A percentile compares a stretch with the other conserved stretches of the same genome.
Evolutionary conservation across 2,888 invertebrate species (phyloP).

Genomic region (Andricus curvator): DNA sequence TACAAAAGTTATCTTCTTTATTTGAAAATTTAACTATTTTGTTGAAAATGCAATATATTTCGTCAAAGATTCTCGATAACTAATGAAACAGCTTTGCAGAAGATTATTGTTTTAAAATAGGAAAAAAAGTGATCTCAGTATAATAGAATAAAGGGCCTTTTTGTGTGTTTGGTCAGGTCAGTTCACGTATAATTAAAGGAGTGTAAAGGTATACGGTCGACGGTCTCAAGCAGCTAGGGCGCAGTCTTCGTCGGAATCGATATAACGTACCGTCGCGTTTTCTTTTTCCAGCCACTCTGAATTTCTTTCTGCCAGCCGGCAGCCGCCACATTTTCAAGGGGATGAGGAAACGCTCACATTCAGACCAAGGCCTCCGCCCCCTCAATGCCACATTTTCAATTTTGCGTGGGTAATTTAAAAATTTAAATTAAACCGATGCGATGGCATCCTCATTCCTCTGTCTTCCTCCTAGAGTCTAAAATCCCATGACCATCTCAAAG

Average conservation of each 20-base stretch:
- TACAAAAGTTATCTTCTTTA: too few relatives aligned
- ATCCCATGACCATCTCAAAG: constrained; percentile 21
- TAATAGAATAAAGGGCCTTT: not conserved
- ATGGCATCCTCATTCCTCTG: not conserved
- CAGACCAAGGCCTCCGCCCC: constrained; percentile 7
- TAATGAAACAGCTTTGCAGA: not conserved
- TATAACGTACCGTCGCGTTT: constrained; percentile 22
- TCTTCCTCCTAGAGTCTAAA: not conserved
- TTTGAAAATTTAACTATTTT: too few relatives aligned
- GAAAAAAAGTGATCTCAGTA: not conserved
- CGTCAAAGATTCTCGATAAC: not conserved
- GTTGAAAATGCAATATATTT: too few relatives aligned
- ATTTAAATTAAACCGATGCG: constrained; percentile 11
- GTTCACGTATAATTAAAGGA: not conserved
- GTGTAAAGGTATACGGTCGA: not conserved
- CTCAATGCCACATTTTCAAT: constrained; percentile 9
- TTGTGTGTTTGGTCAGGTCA: constrained; percentile 2
- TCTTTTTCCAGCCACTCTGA: constrained; percentile 5
- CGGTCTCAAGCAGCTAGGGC: constrained; percentile 40
- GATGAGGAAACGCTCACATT: constrained; percentile 25
- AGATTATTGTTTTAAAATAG: not conserved
- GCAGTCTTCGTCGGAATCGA: constrained; percentile 51
- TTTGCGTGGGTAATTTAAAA: not conserved
- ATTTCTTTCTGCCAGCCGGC: constrained; percentile 3
- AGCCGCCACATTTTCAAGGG: constrained; percentile 8